phyloP scores from a whole-genome alignment of 2,888 invertebrate species.

The Eueremaeus valkanovi region DNA sequence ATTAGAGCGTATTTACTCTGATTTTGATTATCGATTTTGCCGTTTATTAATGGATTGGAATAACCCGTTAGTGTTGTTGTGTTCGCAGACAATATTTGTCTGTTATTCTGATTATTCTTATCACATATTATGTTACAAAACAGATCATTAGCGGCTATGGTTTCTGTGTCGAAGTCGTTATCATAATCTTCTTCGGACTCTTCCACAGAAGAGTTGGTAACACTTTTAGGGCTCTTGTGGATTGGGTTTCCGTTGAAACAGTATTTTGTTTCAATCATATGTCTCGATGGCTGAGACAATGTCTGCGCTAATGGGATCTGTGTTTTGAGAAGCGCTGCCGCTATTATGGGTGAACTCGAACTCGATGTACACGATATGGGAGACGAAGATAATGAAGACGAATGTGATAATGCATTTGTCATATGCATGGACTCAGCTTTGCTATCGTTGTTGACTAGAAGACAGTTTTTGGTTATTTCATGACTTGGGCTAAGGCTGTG shows the following conservation, averaged over 20 bases:
- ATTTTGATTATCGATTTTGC: not conserved
- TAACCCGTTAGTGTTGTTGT: not conserved
- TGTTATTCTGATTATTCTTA: slow-evolving; percentile 9
- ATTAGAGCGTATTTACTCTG: slow-evolving; percentile 26
- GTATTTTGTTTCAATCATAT: slow-evolving; percentile 14
- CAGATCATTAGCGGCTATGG: slow-evolving; percentile 28
- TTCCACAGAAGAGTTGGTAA: not conserved
- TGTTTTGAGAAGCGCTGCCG: slow-evolving; percentile 20
- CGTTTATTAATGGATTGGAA: slow-evolving; percentile 12
- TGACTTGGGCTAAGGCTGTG: slow-evolving; percentile 20
- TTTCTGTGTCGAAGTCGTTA: slow-evolving; percentile 16
- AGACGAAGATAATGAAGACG: slow-evolving; percentile 14
- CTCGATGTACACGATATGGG: slow-evolving; percentile 32
- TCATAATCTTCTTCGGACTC: slow-evolving; percentile 23
- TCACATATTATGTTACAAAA: not conserved
- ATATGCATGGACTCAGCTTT: slow-evolving; percentile 7
- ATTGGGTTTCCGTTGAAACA: not conserved
- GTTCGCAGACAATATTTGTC: not conserved
- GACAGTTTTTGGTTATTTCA: slow-evolving; percentile 31
- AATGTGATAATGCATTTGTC: not conserved
- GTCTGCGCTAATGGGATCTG: not conserved
- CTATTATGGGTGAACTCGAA: slow-evolving; percentile 22
- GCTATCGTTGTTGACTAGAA: slow-evolving; percentile 29
- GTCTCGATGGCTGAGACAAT: slow-evolving; percentile 16
- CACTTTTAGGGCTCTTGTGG: not conserved